These are phyloP conservation scores for Trissoscelio sp. DNA, from an alignment of 2,888 invertebrate genomes.

Conservation along the genomic window DNA sequence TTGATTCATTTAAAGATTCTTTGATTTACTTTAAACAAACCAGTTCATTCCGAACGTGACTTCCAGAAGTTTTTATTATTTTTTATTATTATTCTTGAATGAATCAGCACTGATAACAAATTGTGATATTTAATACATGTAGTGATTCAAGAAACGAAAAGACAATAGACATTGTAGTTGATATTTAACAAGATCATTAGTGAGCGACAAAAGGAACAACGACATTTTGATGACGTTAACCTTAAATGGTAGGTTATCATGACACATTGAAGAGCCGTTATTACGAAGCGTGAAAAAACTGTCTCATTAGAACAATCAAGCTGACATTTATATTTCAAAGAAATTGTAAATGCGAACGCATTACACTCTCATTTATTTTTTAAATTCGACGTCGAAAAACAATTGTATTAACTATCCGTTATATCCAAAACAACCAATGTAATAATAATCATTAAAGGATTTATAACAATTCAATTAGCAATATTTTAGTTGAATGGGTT, in stretches of 20 bases:
- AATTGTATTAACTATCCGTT: too few species aligned
- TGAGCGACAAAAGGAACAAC: slow-evolving; percentile 11
- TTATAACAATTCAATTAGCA: neutral
- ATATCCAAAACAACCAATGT: too few species aligned
- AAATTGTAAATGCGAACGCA: slow-evolving; percentile 3
- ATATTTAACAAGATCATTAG: slow-evolving; percentile 41
- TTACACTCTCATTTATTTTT: neutral
- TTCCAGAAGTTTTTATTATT: neutral
- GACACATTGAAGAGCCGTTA: slow-evolving; percentile 16
- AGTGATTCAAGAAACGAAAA: slow-evolving; percentile 5
- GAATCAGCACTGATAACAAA: neutral
- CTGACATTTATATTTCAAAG: slow-evolving; percentile 43
- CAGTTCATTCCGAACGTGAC: slow-evolving; percentile 1
- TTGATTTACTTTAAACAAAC: too few species aligned
- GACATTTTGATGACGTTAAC: slow-evolving; percentile 32
- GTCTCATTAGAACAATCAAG: slow-evolving; percentile 28
- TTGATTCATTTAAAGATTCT: neutral
- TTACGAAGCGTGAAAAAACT: slow-evolving; percentile 33
- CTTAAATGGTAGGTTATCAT: slow-evolving; percentile 47
- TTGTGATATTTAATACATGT: slow-evolving; percentile 19
- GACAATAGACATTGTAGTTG: slow-evolving; percentile 34
- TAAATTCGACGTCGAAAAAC: neutral
- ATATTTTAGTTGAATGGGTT: neutral
- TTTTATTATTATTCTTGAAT: neutral
- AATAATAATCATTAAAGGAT: too few species aligned